phyloP scores from a whole-genome alignment of 2,888 invertebrate species.

The Pachycephus smyrnensis region DNA sequence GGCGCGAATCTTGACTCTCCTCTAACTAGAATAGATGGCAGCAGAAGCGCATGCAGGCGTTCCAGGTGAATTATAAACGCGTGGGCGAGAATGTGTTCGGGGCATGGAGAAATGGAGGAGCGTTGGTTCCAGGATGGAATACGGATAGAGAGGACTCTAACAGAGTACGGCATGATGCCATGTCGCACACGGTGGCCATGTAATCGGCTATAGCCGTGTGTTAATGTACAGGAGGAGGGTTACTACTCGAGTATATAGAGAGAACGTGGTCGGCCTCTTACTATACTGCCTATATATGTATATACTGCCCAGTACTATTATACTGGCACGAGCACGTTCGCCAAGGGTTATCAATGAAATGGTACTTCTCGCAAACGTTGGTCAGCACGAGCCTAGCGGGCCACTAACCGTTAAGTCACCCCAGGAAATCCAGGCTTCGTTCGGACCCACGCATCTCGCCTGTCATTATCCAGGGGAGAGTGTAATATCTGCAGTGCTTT shows the following conservation, averaged over 20 bases:
- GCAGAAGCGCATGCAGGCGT: conserved; percentile 8
- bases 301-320: neutral
- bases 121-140: neutral
- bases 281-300: neutral
- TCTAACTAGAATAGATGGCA: conserved; percentile 51
- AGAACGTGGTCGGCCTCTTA: neutral
- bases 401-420: conserved; percentile 33
- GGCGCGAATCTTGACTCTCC: conserved; percentile 28
- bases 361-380: conserved; percentile 15
- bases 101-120: neutral
- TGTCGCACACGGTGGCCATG: neutral
- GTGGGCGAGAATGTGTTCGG: conserved; percentile 26
- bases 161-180: neutral
- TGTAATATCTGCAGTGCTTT: neutral
- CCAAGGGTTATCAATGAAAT: conserved; percentile 33
- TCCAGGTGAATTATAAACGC: conserved; percentile 20
- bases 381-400: conserved; percentile 18
- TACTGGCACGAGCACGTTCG: neutral
- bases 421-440: conserved; percentile 14
- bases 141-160: neutral
- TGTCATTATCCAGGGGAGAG: neutral
- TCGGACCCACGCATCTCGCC: conserved; percentile 3
- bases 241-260: neutral
- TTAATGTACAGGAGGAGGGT: neutral
- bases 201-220: neutral